phyloP scores from a whole-genome alignment of 2,888 invertebrate genomes.

The Idaea dimidiata region DNA sequence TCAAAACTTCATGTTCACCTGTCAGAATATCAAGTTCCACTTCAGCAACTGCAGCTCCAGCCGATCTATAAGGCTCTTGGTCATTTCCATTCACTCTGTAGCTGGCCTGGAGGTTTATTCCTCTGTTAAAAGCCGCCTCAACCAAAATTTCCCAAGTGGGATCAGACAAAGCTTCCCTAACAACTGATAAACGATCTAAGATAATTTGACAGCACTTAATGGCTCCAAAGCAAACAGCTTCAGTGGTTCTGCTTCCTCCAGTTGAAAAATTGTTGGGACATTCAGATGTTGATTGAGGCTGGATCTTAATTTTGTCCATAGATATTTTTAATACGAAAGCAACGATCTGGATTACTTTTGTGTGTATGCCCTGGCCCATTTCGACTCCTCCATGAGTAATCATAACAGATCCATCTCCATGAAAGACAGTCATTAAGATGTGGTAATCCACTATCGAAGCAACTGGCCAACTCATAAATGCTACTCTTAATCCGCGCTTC shows the following conservation, averaged over 20 bases:
- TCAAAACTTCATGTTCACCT: constrained; percentile 82
- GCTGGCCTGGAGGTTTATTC: constrained; percentile 59
- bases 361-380: constrained; percentile 85
- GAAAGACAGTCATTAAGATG: constrained; percentile 84
- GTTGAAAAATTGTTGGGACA: constrained; percentile 83
- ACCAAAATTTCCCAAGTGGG: constrained; percentile 78
- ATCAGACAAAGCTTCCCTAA: constrained; percentile 61
- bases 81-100: constrained; percentile 51
- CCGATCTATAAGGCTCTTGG: constrained; percentile 54
- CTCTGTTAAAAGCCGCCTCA: constrained; percentile 60
- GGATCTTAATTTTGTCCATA: constrained; percentile 83
- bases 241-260: constrained; percentile 82
- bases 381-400: constrained; percentile 68
- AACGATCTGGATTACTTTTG: constrained; percentile 83
- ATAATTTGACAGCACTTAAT: constrained; percentile 76
- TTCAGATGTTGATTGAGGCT: constrained; percentile 81
- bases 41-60: constrained; percentile 82
- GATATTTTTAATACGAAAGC: constrained; percentile 85
- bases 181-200: constrained; percentile 64
- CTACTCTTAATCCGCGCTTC: constrained; percentile 86
- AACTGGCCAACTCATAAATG: constrained; percentile 85
- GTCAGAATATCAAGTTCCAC: constrained; percentile 88
- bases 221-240: constrained; percentile 48
- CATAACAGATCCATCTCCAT: constrained; percentile 83
- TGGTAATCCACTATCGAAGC: constrained; percentile 74